phyloP scores from a whole-genome alignment of 2,888 invertebrate genomes.

The Creontiades dilutus region DNA sequence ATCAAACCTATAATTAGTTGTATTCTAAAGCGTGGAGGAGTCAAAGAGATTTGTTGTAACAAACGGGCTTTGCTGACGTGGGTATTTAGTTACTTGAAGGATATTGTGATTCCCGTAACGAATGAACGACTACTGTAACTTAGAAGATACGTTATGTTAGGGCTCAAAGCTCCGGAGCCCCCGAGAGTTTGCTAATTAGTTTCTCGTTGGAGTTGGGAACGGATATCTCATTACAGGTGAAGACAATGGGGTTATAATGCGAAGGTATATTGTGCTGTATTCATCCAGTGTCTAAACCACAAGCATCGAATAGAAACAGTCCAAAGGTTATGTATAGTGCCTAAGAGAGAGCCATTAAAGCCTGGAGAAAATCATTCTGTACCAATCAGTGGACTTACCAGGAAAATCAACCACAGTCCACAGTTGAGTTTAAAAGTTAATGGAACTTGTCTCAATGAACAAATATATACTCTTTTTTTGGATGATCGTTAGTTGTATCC shows the following conservation, averaged over 20 bases:
- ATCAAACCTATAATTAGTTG: too few species aligned
- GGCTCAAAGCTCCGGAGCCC: neutral
- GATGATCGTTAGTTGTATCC: too few species aligned
- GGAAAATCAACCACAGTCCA: too few species aligned
- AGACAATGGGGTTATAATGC: constrained; percentile 1
- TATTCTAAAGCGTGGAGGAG: neutral
- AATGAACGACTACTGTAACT: neutral
- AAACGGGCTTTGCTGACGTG: neutral
- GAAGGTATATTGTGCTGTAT: neutral
- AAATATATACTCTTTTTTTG: too few species aligned
- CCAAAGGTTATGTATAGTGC: neutral
- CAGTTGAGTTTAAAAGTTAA: too few species aligned
- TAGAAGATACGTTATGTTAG: neutral
- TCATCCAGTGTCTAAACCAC: neutral
- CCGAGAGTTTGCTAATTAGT: neutral
- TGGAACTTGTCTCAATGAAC: too few species aligned
- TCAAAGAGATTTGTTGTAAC: neutral
- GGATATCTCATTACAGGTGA: neutral
- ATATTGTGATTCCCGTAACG: neutral
- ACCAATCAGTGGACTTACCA: too few species aligned
- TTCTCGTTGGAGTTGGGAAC: neutral
- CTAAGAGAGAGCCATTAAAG: too few species aligned
- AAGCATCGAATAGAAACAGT: neutral
- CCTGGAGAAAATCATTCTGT: too few species aligned
- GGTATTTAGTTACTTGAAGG: neutral